phyloP scores from a whole-genome alignment of 1,140 invertebrate species.

The Drosophila kohkoa region DNA sequence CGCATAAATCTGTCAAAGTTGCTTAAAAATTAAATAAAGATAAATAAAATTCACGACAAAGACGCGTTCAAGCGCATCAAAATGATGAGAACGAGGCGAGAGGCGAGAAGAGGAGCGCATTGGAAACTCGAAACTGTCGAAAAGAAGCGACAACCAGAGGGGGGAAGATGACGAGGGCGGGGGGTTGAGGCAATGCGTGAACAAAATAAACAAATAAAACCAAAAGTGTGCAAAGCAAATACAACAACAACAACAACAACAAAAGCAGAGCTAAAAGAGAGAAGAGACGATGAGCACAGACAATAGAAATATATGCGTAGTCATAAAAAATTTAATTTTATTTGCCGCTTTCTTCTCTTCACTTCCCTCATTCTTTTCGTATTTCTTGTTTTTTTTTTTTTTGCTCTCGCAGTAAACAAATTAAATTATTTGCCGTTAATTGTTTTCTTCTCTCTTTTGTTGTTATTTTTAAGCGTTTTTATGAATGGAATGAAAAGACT shows the following conservation, averaged over 20 bases:
- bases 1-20: slow-evolving; percentile 77
- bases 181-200: slow-evolving; percentile 33
- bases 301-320: slow-evolving; percentile 34
- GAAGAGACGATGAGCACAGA: slow-evolving; percentile 5
- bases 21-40: slow-evolving; percentile 77
- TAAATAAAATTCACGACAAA: slow-evolving; percentile 70
- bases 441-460: slow-evolving; percentile 47
- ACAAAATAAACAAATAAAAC: slow-evolving; percentile 64
- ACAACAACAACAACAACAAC: slow-evolving; percentile 24
- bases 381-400: slow-evolving; percentile 25
- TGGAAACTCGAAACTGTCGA: slow-evolving; percentile 43
- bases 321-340: slow-evolving; percentile 55
- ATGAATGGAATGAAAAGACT: slow-evolving; percentile 26
- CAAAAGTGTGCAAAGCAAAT: slow-evolving; percentile 27
- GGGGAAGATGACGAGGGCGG: neutral
- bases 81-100: slow-evolving; percentile 14
- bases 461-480: slow-evolving; percentile 16
- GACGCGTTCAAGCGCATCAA: slow-evolving; percentile 63
- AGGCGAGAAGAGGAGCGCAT: neutral
- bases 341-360: slow-evolving; percentile 18
- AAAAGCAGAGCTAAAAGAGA: neutral
- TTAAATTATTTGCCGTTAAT: slow-evolving; percentile 72
- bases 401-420: slow-evolving; percentile 60
- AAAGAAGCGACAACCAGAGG: neutral
- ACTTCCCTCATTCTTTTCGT: slow-evolving; percentile 9